Base-by-base conservation (phyloP, 2,797 vertebrate species). In the Perodicticus potto region DNA sequence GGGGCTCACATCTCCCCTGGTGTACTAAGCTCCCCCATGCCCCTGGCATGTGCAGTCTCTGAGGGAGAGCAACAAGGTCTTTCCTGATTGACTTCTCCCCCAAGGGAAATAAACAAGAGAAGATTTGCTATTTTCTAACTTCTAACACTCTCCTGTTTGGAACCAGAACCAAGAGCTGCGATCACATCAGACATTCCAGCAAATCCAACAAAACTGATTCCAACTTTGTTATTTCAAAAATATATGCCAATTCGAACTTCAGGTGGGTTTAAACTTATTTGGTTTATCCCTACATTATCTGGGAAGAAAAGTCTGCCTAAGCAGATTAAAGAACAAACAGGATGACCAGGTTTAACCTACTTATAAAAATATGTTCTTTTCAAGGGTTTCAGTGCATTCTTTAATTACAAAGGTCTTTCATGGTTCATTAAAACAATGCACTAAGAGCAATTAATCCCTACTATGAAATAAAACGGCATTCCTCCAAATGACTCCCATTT, bases 391-490 rank as follows among this genome's bases (percentile, higher is more conserved):
- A 87, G 57, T 73, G 53, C 14, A 69, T 96, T 90, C 67, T 89
- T 86, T 93, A 95, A 94, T 95, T 96, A 96, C 82, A 93, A 96
- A 95, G 80, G 91, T 96, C 84, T 94, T 73, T 55, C 81, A 88
- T 8, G 5, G 86, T 87, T 95, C 94, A 92, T 92, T 97, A 94
- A 97, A 93, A 96, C 91, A 89, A 78, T 29, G 61, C 77, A 74
- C 73, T 95, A 97, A 91, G 40, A 97, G 57, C 70, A 94, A 80
- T 87, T 97, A 94, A 90, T 95, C 88, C 67, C 61, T 65, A 73
- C 86, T 94, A 96, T 14, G 43, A 97, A 95, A 93, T 93, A 96
- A 97, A 89, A 93, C 9, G 9, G 92, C 91, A 91, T 86, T 97
- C 94, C 53, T 89, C 80, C 89, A 93, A 95, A 93, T 43, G 87